A percentile compares a stretch with the other conserved stretches of the same genome.
These are phyloP conservation scores for Mimas tiliae DNA, from an alignment of 2,888 invertebrate species.

Conservation along the genomic window DNA sequence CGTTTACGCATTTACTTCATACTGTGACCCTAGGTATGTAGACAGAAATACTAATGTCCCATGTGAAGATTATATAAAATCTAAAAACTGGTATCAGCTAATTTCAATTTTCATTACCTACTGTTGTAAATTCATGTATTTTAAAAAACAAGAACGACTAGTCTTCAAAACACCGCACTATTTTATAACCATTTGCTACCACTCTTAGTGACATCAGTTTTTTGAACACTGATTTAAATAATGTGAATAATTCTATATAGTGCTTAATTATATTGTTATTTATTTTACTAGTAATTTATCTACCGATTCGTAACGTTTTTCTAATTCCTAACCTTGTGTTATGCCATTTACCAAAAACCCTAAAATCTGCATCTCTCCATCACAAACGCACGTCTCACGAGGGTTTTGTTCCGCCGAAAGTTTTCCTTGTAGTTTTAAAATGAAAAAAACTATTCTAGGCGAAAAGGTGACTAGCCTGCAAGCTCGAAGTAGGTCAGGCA, in stretches of 20 bases:
- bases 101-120: background rate
- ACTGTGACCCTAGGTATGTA: background rate
- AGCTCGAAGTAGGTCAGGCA: conserved; percentile 33
- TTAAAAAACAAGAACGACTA: background rate
- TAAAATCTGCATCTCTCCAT: background rate
- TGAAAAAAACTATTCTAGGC: conserved; percentile 28
- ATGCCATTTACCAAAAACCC: background rate
- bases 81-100: no score
- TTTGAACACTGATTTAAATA: background rate
- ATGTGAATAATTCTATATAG: no score
- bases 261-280: no score
- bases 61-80: background rate
- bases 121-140: background rate
- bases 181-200: background rate
- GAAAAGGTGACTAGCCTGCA: conserved; percentile 27
- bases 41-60: background rate
- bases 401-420: background rate
- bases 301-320: no score
- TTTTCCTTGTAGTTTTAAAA: conserved; percentile 7
- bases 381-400: background rate
- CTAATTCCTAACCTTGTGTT: no score
- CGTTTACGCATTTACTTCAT: conserved; percentile 10
- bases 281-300: no score
- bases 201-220: background rate
- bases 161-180: background rate